Evolutionary conservation across 2,113 vertebrate genomes (phyloP), one percentile per base, ranked within the genome.

Genomic region (Thunnus maccoyii): DNA sequence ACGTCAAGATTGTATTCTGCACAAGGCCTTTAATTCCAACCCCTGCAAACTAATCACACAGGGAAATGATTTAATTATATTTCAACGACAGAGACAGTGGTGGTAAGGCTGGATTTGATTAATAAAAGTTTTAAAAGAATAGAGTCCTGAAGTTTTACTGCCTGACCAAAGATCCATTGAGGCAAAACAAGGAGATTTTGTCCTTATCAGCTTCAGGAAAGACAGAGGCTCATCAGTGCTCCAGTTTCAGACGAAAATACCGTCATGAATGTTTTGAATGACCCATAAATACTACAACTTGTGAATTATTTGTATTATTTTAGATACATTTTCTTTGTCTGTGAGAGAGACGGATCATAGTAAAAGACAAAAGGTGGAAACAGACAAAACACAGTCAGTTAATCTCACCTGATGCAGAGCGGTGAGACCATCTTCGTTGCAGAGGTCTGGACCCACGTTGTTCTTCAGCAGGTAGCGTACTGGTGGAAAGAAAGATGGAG

Each of bases 371-470:
- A 32, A 17, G 1, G 6, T 30, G 44, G 20, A 76, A 65, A 81
- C 0, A 32, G 41, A 72, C 54, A 2, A 60, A 6, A 9, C 16
- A 0, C 0, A 15, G 48, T 9, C 3, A 0, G 30, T 11, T 52
- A 12, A 65, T 27, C 94, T 95, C 94, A 99, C 98, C 97, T 99
- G 98, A 87, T 99, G 98, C 90, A 99, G 95, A 54, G 98, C 98
- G 1, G 98, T 99, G 81, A 99, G 94, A 78, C 98, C 98, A 0
- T 99, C 98, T 90, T 99, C 98, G 0, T 99, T 99, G 92, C 97
- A 98, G 83, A 99, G 95, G 91, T 99, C 97, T 0, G 98, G 98
- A 91, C 96, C 97, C 88, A 99, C 94, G 64, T 96, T 98, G 70
- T 96, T 98, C 94, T 97, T 98, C 94, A 99, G 95, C 91, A 99